These are phyloP conservation scores for Zaprionus lineosus DNA, from an alignment of 2,888 invertebrate species.

Conservation along the genomic window DNA sequence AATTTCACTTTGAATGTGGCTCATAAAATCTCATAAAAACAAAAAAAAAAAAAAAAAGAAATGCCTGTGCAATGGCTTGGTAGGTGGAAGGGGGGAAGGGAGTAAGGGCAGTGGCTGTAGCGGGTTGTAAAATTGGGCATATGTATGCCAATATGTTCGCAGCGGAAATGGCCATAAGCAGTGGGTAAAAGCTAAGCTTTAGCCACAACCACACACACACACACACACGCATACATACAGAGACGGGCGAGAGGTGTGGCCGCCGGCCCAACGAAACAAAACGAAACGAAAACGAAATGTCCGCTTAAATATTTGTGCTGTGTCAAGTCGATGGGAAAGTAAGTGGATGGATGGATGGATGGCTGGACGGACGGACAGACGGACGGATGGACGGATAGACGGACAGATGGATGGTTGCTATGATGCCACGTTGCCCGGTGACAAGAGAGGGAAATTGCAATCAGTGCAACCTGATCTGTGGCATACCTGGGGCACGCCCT, in stretches of 20 bases:
- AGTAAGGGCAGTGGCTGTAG: conserved; percentile 4
- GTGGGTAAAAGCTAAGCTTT: conserved; percentile 49
- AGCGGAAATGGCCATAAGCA: conserved; percentile 69
- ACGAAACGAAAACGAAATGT: conserved; percentile 65
- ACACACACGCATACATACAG: conserved; percentile 7
- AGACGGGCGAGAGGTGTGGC: too few relatives aligned
- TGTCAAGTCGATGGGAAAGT: conserved; percentile 52
- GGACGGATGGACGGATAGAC: too few relatives aligned
- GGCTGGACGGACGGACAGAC: too few relatives aligned
- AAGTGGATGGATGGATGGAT: conserved; percentile 47
- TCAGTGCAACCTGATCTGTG: conserved; percentile 49
- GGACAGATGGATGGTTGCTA: too few relatives aligned
- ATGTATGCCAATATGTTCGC: conserved; percentile 71
- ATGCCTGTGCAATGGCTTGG: too few relatives aligned
- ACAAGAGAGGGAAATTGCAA: conserved; percentile 60
- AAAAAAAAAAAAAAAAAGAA: too few relatives aligned
- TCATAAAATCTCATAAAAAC: conserved; percentile 43
- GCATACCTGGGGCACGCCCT: conserved; percentile 61
- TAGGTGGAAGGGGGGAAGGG: background rate
- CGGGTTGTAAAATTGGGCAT: conserved; percentile 51
- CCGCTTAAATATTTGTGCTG: conserved; percentile 51
- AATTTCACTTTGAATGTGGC: conserved; percentile 70
- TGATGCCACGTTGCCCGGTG: conserved; percentile 34
- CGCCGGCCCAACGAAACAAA: conserved; percentile 26
- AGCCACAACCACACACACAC: too few relatives aligned